These are phyloP conservation scores for Piprites chloris DNA, from an alignment of 2,113 vertebrate genomes.

Conservation along the genomic window DNA sequence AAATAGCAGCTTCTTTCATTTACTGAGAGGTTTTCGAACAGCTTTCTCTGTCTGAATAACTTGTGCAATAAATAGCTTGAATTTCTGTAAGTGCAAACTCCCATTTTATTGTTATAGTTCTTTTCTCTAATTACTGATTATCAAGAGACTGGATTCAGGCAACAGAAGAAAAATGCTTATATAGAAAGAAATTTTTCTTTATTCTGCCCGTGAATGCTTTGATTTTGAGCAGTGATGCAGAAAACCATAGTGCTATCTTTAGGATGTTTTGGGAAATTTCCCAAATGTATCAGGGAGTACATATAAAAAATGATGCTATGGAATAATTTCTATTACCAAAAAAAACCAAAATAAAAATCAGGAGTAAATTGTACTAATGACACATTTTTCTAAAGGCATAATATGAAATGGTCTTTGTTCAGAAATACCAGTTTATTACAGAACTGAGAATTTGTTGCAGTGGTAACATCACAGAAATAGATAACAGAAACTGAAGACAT, in stretches of 20 bases:
- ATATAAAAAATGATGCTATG: not conserved
- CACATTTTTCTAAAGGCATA: not conserved
- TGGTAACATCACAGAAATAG: not conserved
- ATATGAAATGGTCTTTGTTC: not conserved
- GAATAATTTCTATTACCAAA: not conserved
- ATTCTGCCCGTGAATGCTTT: constrained; percentile 25
- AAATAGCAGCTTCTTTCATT: constrained; percentile 2
- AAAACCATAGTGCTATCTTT: constrained; percentile 9
- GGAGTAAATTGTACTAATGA: not conserved
- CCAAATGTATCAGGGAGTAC: not conserved
- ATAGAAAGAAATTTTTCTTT: constrained; percentile 14
- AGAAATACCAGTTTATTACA: not conserved
- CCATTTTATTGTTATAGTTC: constrained; percentile 16
- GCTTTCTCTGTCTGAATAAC: constrained; percentile 19
- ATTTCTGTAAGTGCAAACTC: constrained; percentile 2
- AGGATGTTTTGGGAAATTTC: not conserved
- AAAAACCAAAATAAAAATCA: not conserved
- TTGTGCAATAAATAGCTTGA: not conserved
- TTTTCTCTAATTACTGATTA: constrained; percentile 40
- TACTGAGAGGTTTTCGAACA: not conserved
- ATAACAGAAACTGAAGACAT: not conserved
- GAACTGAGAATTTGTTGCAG: not conserved
- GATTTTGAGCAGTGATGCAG: constrained; percentile 12
- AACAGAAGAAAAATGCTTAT: constrained; percentile 12
- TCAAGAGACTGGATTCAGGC: not conserved